Percentiles rank a stretch among this genome's conserved stretches.
Conservation (phyloP, 2,797 vertebrate species). For the Anas flavirostris region DNA sequence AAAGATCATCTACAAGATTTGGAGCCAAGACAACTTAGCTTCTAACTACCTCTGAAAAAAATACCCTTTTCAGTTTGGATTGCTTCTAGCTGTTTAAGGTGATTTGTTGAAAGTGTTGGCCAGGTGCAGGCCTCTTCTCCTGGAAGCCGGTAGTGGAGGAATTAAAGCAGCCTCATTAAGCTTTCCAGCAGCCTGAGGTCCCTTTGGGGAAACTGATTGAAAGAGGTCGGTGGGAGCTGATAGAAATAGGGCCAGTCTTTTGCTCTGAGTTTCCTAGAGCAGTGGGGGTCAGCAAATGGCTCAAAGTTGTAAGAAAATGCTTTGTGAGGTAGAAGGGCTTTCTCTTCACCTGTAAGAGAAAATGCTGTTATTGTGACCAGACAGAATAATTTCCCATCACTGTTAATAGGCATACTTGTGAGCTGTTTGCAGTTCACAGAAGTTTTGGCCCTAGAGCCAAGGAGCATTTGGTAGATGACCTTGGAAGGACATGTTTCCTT, state of each 20-base stretch:
- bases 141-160: not conserved
- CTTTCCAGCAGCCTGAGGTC: not conserved
- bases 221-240: not conserved
- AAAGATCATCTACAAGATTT: not conserved
- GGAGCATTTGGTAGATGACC: not conserved
- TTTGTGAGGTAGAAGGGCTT: not conserved
- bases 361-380: not conserved
- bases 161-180: not conserved
- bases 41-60: conserved; percentile 2
- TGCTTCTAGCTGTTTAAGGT: not conserved
- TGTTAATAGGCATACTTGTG: not conserved
- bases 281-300: not conserved
- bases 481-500: not conserved
- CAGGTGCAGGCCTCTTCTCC: conserved; percentile 37
- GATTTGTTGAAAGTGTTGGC: not conserved
- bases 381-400: not conserved
- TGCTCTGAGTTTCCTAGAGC: not conserved
- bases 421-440: not conserved
- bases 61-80: not conserved
- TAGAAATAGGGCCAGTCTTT: not conserved
- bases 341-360: not conserved
- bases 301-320: not conserved
- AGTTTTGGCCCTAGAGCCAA: not conserved
- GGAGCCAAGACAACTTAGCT: conserved; percentile 1
- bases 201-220: not conserved